These are phyloP conservation scores for Papilio xuthus DNA, from an alignment of 1,140 invertebrate species.

Conservation along the genomic window DNA sequence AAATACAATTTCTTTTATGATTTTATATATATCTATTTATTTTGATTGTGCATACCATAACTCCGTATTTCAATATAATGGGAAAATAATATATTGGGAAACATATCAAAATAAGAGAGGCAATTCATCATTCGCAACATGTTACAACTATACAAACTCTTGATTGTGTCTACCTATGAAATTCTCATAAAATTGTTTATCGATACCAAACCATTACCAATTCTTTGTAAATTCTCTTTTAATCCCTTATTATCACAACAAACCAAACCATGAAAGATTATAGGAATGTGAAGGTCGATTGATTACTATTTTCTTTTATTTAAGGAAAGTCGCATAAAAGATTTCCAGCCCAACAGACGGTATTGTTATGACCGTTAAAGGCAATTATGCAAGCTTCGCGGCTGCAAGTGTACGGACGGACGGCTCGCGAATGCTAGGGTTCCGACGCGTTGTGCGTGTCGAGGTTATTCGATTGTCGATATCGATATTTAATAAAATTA, in stretches of 20 bases:
- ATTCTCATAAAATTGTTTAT: not conserved
- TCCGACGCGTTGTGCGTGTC: constrained; percentile 50
- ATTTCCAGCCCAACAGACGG: constrained; percentile 34
- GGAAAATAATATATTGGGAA: too few relatives aligned
- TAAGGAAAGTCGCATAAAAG: constrained; percentile 23
- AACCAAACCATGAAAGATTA: constrained; percentile 16
- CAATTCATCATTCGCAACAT: not conserved
- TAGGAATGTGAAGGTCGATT: constrained; percentile 32
- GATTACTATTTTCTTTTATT: constrained; percentile 26
- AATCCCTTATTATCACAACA: not conserved
- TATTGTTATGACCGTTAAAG: constrained; percentile 60
- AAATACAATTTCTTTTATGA: not conserved
- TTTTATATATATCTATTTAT: not conserved
- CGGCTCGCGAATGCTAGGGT: constrained; percentile 55
- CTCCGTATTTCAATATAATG: too few relatives aligned
- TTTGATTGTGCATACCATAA: too few relatives aligned
- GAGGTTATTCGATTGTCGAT: constrained; percentile 67
- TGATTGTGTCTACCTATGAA: too few relatives aligned
- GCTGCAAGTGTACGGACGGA: constrained; percentile 59
- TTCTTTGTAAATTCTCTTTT: not conserved
- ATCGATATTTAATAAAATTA: constrained; percentile 50
- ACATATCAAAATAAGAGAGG: not conserved
- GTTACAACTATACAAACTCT: not conserved
- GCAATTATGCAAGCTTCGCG: constrained; percentile 74
- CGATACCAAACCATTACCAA: not conserved